A percentile compares a stretch with the other conserved stretches of the same genome.
Conservation (phyloP, 2,797 vertebrate species). For the Falco cherrug region DNA sequence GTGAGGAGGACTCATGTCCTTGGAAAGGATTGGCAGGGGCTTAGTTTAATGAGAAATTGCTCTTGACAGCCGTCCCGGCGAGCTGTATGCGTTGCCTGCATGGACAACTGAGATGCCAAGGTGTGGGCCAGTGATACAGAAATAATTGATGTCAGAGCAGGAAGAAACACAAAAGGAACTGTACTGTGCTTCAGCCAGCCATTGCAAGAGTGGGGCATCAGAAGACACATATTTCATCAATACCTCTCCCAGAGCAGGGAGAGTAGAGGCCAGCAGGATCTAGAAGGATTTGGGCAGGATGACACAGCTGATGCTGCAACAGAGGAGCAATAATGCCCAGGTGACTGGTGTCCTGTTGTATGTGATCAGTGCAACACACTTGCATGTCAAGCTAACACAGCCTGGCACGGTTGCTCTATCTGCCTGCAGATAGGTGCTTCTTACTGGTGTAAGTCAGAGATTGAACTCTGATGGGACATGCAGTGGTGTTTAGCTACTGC, state of each 20-base stretch:
- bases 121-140: slow-evolving; percentile 29
- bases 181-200: not conserved
- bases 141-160: slow-evolving; percentile 3
- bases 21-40: slow-evolving; percentile 30
- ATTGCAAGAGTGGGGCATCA: not conserved
- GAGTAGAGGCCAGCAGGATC: not conserved
- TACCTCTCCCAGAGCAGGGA: not conserved
- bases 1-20: not conserved
- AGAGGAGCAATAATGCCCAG: not conserved
- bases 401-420: not conserved
- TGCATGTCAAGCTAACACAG: not conserved
- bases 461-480: not conserved
- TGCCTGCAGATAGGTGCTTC: not conserved
- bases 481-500: not conserved
- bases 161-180: not conserved
- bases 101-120: not conserved
- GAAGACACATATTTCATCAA: not conserved
- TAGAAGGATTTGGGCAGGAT: not conserved
- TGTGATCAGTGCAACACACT: not conserved
- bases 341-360: not conserved
- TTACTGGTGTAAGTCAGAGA: not conserved
- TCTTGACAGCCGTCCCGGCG: slow-evolving; percentile 45
- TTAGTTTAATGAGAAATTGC: slow-evolving; percentile 29
- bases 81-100: not conserved
- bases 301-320: not conserved